Evolutionary conservation across 1,140 invertebrate species (phyloP), one percentile per base, ranked within the genome.

Genomic region (Ruditapes philippinarum): DNA sequence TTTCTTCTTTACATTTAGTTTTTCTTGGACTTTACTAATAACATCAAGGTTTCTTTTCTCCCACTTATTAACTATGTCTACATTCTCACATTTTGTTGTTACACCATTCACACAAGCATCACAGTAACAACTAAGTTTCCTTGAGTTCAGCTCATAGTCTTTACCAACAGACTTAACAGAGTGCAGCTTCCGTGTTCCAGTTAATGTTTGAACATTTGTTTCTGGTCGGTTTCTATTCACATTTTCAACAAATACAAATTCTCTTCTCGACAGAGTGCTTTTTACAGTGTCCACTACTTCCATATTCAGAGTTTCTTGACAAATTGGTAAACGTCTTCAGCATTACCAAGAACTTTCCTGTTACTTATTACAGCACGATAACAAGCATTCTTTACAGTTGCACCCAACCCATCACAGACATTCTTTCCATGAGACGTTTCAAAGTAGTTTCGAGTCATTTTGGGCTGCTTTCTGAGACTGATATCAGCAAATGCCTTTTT

Each of bases 351-450:
- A 22, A 74, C 83, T 54, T 60, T 74, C 38, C 70, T 74, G 40
- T 86, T 74, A 62, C 83, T 86, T n/a, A 86, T 42, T 36, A 60
- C 81, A 73, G 54, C 91, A 28, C 57, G 11, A 49, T 91, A 85
- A 40, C 88, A 89, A 2, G 40, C 54, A 45, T 84, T 90, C 31
- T 90, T 90, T 25, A 90, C 85, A 14, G 86, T 80, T 0, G 91
- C 91, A 11, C 91, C 89, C 17, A 91, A 57, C 11, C 91, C 91
- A 88, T 90, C 89, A 82, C 85, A 91, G 0, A 90, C 91, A 79
- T 88, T 88, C 25, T 91, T 91, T 0, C 89, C 91, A 60, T 91
- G 91, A 60, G 65, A 83, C 22, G 88, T 91, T 60, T 90, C 91
- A 74, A 70, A 49, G 36, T 28, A 62, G 38, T 84, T 54, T 45